phyloP scores from a whole-genome alignment of 2,888 invertebrate species.

The Kryphioiulus occultus region DNA sequence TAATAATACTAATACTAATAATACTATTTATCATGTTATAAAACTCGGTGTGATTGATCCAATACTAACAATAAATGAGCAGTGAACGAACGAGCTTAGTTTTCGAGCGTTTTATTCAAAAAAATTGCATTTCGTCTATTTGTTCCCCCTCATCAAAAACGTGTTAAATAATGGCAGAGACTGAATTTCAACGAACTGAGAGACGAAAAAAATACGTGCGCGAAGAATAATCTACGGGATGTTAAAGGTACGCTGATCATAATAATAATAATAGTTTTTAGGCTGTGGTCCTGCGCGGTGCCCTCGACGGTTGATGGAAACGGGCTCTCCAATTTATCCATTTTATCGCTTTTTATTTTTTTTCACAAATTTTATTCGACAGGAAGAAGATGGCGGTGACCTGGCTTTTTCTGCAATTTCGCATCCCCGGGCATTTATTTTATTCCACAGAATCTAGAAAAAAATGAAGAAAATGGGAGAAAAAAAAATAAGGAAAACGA shows the following conservation, averaged over 20 bases:
- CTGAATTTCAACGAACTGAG: not conserved
- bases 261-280: not conserved
- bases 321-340: too few species aligned
- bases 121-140: not conserved
- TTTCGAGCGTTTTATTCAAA: not conserved
- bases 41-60: slow-evolving; percentile 3
- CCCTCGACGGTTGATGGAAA: not conserved
- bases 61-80: slow-evolving; percentile 18
- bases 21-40: slow-evolving; percentile 29
- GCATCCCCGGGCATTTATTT: too few species aligned
- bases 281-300: not conserved
- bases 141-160: not conserved
- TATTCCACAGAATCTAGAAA: too few species aligned
- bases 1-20: not conserved
- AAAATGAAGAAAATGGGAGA: too few species aligned
- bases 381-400: too few species aligned
- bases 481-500: too few species aligned
- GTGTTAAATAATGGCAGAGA: not conserved
- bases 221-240: not conserved
- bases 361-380: too few species aligned
- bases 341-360: too few species aligned
- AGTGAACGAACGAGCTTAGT: not conserved
- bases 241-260: not conserved
- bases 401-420: too few species aligned
- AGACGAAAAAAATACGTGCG: not conserved